Base-by-base conservation (phyloP, 2,888 invertebrate genomes). In the Amiota communis region DNA sequence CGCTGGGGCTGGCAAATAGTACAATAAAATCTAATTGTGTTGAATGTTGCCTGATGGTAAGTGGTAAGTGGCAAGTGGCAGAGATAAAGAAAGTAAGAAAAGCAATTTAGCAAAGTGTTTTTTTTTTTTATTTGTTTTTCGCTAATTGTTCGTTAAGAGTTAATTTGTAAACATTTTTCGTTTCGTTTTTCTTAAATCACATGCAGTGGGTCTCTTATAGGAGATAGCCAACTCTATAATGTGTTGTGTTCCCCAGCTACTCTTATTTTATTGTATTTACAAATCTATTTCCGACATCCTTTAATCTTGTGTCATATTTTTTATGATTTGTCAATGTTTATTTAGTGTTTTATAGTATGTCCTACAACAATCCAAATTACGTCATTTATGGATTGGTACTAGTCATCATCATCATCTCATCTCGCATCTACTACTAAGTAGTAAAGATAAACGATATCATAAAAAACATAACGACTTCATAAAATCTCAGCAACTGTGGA, bases 271-370 rank as follows among this genome's bases (percentile, higher is more conserved):
- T 59, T 59, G 8, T 12, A 61, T 17, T 20, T 17, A 61, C 20
- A 61, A 15, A 61, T 17, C 36, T 61, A 61, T 13, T 17, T 15
- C 20, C 17, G 17, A 3, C 61, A 12, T 12, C 12, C 15, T 17
- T 15, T 20, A 17, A 12, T 61, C 36, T 20, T 46, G 11, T 67
- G 17, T 71, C 70, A 69, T 67, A 59, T 75, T 13, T 81, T 85
- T 85, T 85, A 86, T 86, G 85, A 79, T 86, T 86, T 82, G 81
- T 77, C 82, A 85, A 85, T 85, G 84, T 86, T 85, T 81, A 75
- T 75, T 23, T 75, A 77, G 76, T 76, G 76, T 85, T 82, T 85
- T 36, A n/a, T n/a, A n/a, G 36, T 36, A 36, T 36, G 36, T 4
- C 2, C 23, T 6, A 36, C 3, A 36, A 36, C 36, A 36, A 36